A percentile compares a stretch with the other conserved stretches of the same genome.
Conservation (phyloP, 1,140 invertebrate species). For the Tetranychus cinnabarinus region DNA sequence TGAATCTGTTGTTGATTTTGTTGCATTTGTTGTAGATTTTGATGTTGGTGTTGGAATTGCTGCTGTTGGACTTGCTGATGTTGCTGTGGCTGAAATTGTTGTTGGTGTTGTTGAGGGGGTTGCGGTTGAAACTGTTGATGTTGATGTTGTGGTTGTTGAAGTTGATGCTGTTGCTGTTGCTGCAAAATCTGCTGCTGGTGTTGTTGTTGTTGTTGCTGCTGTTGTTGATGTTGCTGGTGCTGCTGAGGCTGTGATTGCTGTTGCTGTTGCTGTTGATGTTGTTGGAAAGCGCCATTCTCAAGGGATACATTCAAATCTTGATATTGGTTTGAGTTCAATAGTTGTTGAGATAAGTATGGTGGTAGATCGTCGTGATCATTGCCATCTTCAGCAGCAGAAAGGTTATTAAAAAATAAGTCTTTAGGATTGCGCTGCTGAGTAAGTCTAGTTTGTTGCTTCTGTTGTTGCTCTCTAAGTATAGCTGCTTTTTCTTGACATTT, state of each 20-base stretch:
- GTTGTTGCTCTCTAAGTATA: background rate
- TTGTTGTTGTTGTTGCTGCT: too few relatives aligned
- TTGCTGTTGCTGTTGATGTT: background rate
- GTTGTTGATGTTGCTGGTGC: too few relatives aligned
- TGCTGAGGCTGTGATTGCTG: too few relatives aligned
- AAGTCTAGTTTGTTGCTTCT: slow-evolving; percentile 1
- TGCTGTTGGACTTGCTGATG: background rate
- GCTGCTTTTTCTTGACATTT: slow-evolving; percentile 20
- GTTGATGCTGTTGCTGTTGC: too few relatives aligned
- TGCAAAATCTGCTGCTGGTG: too few relatives aligned
- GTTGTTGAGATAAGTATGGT: slow-evolving; percentile 1
- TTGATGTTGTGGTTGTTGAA: background rate
- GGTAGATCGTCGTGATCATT: background rate
- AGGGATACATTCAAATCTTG: background rate
- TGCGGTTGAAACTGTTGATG: background rate
- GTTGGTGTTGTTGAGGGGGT: background rate
- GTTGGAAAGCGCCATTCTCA: background rate
- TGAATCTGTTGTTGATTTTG: background rate
- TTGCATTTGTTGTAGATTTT: background rate
- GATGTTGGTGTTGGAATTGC: background rate
- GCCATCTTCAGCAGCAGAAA: background rate
- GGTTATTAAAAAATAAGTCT: background rate
- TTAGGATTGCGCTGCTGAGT: background rate
- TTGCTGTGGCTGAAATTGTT: background rate
- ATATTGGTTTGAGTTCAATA: slow-evolving; percentile 2